Evolutionary conservation across 2,113 vertebrate species (phyloP).

Genomic region (cat (Felis catus)): F.catus_Fca126_mat1.0 CM031421.1:110505501-110506000

Average conservation of each 20-base stretch:
- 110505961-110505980: rapidly evolving
- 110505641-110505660: neutral
- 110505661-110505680: rapidly evolving
- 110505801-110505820: rapidly evolving
- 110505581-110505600: rapidly evolving
- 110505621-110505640: neutral
- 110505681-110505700: rapidly evolving
- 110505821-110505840: rapidly evolving
- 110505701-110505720: rapidly evolving
- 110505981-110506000: rapidly evolving
- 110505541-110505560: neutral
- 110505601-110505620: rapidly evolving
- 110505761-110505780: rapidly evolving
- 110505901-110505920: neutral
- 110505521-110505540: neutral
- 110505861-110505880: rapidly evolving
- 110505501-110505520: rapidly evolving
- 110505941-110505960: rapidly evolving
- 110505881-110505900: rapidly evolving
- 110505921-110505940: neutral
- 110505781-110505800: rapidly evolving
- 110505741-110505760: rapidly evolving
- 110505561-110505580: rapidly evolving
- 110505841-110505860: rapidly evolving
- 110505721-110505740: rapidly evolving